phyloP scores from a whole-genome alignment of 2,797 vertebrate genomes.

The Rhynchonycteris naso region DNA sequence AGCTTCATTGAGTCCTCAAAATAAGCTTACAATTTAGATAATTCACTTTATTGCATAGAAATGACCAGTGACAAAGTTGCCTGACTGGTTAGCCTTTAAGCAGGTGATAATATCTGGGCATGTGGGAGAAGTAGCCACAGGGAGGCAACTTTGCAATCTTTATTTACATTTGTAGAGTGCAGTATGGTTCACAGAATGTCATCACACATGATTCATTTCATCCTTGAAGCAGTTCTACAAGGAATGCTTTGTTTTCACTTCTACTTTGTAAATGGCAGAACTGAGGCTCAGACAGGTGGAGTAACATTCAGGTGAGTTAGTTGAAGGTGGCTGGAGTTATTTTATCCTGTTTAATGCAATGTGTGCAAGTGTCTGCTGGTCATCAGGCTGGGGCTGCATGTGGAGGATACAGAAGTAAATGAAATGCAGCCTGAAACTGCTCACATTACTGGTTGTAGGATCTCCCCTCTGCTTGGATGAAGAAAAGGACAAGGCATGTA shows the following conservation, averaged over 20 bases:
- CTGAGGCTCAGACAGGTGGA: not conserved
- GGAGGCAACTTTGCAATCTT: not conserved
- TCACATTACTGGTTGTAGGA: not conserved
- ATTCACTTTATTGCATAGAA: conserved; percentile 15
- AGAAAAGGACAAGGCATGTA: not conserved
- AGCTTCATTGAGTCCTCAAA: not conserved
- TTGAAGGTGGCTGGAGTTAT: not conserved
- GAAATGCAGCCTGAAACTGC: not conserved
- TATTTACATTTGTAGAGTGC: not conserved
- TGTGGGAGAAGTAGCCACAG: not conserved
- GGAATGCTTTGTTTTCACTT: not conserved
- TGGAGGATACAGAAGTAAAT: not conserved
- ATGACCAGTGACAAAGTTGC: not conserved
- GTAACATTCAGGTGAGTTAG: not conserved
- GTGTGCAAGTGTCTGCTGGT: not conserved
- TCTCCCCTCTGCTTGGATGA: not conserved
- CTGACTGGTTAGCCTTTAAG: not conserved
- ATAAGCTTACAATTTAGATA: conserved; percentile 7
- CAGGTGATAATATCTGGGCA: not conserved
- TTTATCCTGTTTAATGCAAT: not conserved
- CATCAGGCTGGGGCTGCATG: not conserved
- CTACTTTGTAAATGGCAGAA: not conserved
- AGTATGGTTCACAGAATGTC: not conserved
- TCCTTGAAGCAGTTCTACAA: not conserved
- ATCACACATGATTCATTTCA: not conserved